Conservation (phyloP, 92 coral and sea anemone species). For the Metridium senile region DNA sequence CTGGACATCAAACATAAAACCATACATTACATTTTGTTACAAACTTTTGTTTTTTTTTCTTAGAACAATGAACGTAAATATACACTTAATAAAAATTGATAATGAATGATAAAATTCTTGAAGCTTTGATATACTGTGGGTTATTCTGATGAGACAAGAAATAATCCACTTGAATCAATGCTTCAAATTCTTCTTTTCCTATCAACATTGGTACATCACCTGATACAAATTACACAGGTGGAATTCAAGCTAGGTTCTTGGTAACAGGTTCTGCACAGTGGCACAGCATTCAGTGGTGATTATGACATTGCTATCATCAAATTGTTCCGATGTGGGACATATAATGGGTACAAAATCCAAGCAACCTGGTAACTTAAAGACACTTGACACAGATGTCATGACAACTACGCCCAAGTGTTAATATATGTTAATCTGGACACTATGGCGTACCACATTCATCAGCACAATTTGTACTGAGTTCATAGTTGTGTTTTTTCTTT, state of each 20-base stretch:
- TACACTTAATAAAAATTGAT: conserved; percentile 4
- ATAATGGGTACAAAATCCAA: background rate
- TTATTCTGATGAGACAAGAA: background rate
- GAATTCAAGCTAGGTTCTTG: background rate
- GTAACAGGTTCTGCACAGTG: background rate
- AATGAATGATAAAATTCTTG: conserved; percentile 5
- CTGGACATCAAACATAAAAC: background rate
- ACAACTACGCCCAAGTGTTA: conserved; percentile 4
- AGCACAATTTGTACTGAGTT: conserved; percentile 18
- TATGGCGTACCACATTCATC: conserved; percentile 4
- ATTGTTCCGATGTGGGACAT: background rate
- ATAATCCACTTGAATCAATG: background rate
- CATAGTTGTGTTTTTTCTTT: conserved; percentile 10
- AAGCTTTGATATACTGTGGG: background rate
- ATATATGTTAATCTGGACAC: conserved; percentile 3
- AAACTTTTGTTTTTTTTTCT: background rate
- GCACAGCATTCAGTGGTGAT: background rate
- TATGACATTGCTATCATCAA: conserved; percentile 1
- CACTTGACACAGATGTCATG: background rate
- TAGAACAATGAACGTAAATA: conserved; percentile 7
- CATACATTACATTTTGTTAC: background rate
- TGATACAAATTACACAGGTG: background rate
- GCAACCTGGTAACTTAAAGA: conserved; percentile 1
- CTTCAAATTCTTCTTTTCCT: background rate
- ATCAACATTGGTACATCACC: background rate